These are phyloP conservation scores for Anguilla rostrata DNA, from an alignment of 2,113 vertebrate species.

Conservation along the genomic window DNA sequence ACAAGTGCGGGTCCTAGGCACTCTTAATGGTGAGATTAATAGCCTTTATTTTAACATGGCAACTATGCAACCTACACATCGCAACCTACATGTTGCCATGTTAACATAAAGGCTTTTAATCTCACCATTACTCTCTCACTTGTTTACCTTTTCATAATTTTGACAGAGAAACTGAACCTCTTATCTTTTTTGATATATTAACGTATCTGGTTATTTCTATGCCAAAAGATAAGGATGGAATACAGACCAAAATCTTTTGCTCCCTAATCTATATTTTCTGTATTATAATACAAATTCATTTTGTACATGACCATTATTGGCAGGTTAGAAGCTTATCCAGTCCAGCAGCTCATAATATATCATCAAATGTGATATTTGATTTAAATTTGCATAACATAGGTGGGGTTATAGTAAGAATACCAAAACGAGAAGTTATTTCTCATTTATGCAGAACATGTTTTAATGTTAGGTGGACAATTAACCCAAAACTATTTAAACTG, in stretches of 20 bases:
- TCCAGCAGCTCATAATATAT: background rate
- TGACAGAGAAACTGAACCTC: no score
- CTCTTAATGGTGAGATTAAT: no score
- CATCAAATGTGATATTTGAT: background rate
- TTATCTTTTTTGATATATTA: no score
- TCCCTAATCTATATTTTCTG: background rate
- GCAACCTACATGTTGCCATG: no score
- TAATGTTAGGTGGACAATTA: background rate
- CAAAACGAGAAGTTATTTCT: background rate
- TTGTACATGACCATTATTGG: background rate
- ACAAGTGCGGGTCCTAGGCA: no score
- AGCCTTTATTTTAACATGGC: no score
- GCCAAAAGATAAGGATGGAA: no score
- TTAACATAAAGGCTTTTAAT: no score
- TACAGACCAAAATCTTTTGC: background rate
- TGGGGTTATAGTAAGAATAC: background rate
- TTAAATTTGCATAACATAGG: background rate
- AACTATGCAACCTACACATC: no score
- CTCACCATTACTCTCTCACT: no score
- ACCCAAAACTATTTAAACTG: background rate
- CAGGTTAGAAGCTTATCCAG: background rate
- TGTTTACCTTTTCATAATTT: no score
- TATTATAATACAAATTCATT: background rate
- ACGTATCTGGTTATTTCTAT: no score
- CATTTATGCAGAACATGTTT: background rate